Conservation (phyloP, 2,888 invertebrate genomes). For the Apotomis capreana region DNA sequence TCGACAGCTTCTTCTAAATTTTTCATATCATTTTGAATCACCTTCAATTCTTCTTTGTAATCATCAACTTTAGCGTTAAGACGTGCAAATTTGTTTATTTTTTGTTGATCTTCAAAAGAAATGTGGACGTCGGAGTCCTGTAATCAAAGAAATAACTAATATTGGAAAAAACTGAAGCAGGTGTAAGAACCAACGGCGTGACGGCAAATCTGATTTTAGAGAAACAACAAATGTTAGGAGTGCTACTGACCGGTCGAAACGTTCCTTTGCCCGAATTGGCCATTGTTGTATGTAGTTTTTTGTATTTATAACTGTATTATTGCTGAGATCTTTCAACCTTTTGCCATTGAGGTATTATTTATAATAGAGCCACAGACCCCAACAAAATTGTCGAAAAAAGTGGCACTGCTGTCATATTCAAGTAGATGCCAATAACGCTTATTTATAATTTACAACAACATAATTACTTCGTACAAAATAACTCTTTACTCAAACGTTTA, state of each 20-base stretch:
- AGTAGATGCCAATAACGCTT: no score
- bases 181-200: background rate
- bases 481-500: no score
- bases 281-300: slow-evolving; percentile 51
- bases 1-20: slow-evolving; percentile 97
- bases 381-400: no score
- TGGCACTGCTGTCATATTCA: no score
- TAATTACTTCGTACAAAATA: no score
- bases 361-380: no score
- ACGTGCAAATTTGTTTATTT: slow-evolving; percentile 98
- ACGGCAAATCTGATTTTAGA: background rate
- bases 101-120: slow-evolving; percentile 97
- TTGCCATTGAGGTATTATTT: no score
- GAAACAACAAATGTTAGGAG: background rate
- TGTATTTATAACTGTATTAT: background rate
- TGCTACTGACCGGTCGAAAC: slow-evolving; percentile 86
- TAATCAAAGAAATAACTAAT: slow-evolving; percentile 44
- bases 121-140: slow-evolving; percentile 96
- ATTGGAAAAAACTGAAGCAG: slow-evolving; percentile 10
- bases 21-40: slow-evolving; percentile 94
- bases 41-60: slow-evolving; percentile 92
- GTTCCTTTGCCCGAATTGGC: slow-evolving; percentile 84
- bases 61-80: slow-evolving; percentile 96
- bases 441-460: no score
- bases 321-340: background rate